These are phyloP conservation scores for Paralvinella palmiformis DNA, from an alignment of 1,140 invertebrate genomes.

Conservation along the genomic window DNA sequence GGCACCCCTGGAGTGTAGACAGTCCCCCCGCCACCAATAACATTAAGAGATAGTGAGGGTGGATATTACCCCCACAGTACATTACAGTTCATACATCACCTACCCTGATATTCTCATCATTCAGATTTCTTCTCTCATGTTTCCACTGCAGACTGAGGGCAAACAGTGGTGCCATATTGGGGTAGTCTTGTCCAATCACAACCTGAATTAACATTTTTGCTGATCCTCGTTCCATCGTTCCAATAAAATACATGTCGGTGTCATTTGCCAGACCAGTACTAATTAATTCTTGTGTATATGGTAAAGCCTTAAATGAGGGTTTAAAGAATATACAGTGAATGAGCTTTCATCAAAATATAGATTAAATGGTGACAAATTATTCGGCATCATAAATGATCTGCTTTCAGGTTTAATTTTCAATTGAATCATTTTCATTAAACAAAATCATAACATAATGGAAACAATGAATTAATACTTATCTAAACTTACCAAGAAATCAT, in stretches of 20 bases:
- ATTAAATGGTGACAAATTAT: not conserved
- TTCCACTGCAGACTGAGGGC: conserved; percentile 62
- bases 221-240: conserved; percentile 60
- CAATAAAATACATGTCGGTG: conserved; percentile 46
- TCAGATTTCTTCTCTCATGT: conserved; percentile 59
- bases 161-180: conserved; percentile 69
- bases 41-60: too few species aligned
- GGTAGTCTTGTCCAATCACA: conserved; percentile 74
- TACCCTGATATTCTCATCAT: conserved; percentile 66
- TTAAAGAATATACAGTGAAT: too few species aligned
- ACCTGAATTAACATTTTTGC: conserved; percentile 71
- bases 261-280: conserved; percentile 56
- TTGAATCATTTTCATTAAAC: not conserved
- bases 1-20: not conserved
- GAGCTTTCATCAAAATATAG: not conserved
- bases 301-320: conserved; percentile 11
- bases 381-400: not conserved
- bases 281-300: conserved; percentile 62
- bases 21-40: not conserved
- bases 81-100: conserved; percentile 13
- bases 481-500: conserved; percentile 8
- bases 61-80: not conserved
- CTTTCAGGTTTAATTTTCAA: not conserved
- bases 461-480: not conserved
- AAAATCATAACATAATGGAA: not conserved